A percentile compares a stretch with the other conserved stretches of the same genome.
Evolutionary conservation across 2,113 vertebrate species (phyloP).

Genomic region (Petaurus breviceps): DNA sequence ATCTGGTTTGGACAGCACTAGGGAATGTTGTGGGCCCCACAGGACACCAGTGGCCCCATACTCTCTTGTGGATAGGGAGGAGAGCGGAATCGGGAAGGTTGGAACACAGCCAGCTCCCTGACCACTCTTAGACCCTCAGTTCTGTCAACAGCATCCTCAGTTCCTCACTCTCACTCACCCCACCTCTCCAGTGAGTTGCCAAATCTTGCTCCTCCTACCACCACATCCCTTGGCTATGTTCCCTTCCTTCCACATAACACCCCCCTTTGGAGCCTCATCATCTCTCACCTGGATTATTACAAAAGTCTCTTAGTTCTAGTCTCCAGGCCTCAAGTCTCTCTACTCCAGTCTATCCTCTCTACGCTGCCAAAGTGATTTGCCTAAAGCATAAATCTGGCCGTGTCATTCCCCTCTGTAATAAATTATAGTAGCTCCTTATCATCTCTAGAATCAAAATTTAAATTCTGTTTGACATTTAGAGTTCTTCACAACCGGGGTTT

Average conservation of each 20-base stretch:
- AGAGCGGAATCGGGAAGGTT: neutral
- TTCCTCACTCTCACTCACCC: neutral
- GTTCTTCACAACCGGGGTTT: too few relatives aligned
- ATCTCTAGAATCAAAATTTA: neutral
- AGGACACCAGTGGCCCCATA: neutral
- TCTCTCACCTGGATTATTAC: neutral
- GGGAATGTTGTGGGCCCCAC: neutral
- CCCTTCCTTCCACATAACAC: neutral
- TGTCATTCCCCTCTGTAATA: neutral
- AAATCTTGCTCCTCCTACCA: neutral
- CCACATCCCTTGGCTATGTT: neutral
- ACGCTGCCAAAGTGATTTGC: neutral
- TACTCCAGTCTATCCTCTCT: neutral
- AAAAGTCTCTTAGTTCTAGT: neutral
- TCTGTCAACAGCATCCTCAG: too few relatives aligned
- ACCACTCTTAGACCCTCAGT: neutral
- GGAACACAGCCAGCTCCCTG: neutral
- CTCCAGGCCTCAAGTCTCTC: neutral
- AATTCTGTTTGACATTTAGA: neutral
- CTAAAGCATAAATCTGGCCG: neutral
- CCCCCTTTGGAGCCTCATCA: neutral
- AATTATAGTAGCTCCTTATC: neutral
- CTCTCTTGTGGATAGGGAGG: neutral
- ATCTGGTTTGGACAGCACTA: neutral
- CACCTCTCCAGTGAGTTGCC: neutral